Evolutionary conservation across 2,888 invertebrate genomes (phyloP).

Genomic region (Conops quadrifasciatus): DNA sequence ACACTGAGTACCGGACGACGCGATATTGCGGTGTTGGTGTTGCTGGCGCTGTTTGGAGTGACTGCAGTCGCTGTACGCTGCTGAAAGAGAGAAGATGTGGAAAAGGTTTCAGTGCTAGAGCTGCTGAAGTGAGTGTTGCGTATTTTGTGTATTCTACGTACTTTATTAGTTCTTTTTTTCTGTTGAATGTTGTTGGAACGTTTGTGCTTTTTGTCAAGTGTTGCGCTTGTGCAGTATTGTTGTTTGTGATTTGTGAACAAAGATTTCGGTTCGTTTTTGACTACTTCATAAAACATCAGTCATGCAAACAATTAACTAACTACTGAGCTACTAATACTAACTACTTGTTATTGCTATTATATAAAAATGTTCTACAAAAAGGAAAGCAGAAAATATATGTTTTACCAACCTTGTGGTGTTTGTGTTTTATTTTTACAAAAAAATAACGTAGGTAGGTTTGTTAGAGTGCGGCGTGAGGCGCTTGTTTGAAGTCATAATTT

Average conservation of each 20-base stretch:
- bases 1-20: constrained; percentile 61
- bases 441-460: too few species aligned
- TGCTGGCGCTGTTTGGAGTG: constrained; percentile 40
- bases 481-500: neutral
- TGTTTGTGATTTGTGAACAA: too few species aligned
- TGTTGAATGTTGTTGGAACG: neutral
- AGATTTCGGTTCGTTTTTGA: neutral
- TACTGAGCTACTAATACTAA: neutral
- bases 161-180: neutral
- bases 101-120: constrained; percentile 18
- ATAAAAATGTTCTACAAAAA: constrained; percentile 7
- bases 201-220: neutral
- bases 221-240: neutral
- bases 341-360: neutral
- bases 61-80: constrained; percentile 44
- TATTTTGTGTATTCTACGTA: neutral
- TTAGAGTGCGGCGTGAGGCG: neutral
- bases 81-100: constrained; percentile 44
- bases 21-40: constrained; percentile 46
- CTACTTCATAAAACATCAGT: neutral
- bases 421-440: constrained; percentile 31
- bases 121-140: neutral
- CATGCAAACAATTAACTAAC: neutral
- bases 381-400: neutral
- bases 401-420: constrained; percentile 26